A percentile compares a stretch with the other conserved stretches of the same genome.
Evolutionary conservation across 2,888 invertebrate genomes (phyloP).

Genomic region (Ophioninae sp.): DNA sequence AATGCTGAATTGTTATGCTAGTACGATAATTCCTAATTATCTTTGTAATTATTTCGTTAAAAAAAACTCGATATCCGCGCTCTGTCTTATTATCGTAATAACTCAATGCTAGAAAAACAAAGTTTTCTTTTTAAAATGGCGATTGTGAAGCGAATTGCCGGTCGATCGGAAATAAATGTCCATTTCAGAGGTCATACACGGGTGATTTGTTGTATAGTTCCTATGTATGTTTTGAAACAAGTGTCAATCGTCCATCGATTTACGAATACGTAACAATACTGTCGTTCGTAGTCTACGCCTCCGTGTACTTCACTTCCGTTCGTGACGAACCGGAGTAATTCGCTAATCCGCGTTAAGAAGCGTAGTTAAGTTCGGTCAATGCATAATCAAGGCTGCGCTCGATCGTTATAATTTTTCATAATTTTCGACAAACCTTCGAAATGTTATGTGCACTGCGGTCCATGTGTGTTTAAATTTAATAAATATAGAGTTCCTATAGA

Average conservation of each 20-base stretch:
- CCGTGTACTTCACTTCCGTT: too few relatives aligned
- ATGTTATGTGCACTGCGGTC: not conserved
- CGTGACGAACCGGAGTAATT: not conserved
- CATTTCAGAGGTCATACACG: slow-evolving; percentile 8
- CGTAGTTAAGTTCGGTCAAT: not conserved
- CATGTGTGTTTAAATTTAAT: not conserved
- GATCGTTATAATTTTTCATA: not conserved
- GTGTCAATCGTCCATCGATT: not conserved
- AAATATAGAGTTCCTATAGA: not conserved
- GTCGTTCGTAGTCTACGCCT: too few relatives aligned
- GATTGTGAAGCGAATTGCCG: not conserved
- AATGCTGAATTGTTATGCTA: too few relatives aligned
- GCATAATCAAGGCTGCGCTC: not conserved
- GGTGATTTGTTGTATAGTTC: not conserved
- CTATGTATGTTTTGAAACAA: not conserved
- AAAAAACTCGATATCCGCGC: too few relatives aligned
- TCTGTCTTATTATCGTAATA: too few relatives aligned
- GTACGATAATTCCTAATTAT: too few relatives aligned
- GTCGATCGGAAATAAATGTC: not conserved
- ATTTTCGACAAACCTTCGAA: not conserved
- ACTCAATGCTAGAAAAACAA: too few relatives aligned
- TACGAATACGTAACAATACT: too few relatives aligned
- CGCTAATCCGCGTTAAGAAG: not conserved
- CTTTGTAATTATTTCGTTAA: too few relatives aligned
- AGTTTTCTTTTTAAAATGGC: too few relatives aligned